Base-by-base conservation (phyloP, 2,113 vertebrate genomes). In the Dissostichus mawsoni region DNA sequence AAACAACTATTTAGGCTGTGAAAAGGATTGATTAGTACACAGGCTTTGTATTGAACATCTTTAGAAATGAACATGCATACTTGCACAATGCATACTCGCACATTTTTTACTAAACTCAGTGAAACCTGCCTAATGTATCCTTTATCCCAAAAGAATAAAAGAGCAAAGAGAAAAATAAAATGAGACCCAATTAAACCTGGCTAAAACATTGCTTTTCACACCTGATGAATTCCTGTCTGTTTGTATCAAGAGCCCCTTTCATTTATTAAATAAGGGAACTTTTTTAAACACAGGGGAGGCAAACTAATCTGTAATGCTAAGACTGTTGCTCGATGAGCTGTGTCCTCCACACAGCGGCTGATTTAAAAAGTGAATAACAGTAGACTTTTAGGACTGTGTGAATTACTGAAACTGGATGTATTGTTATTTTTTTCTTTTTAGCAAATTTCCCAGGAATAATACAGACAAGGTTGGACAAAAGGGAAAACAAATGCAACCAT, bases 141-240 rank as follows among this genome's bases (percentile, higher is more conserved):
- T 63, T 77, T 23, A 69, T 58, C 48, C 67, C 44, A 62, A 62
- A 48, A 47, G 8, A 65, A 33, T 56, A 8, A 45, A 12, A 69
- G 17, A 61, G 20, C 29, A 45, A 41, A 41, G 95, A 95, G 33
- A 95, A 95, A 96, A 95, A 96, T 94, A 97, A 96, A 96, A 94
- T 93, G 93, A 94, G 93, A 96, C 93, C 95, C 95, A 96, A 96
- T 97, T 97, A 97, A 95, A 95, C 94, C 93, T 94, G 95, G 92
- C 95, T 96, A 95, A 96, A 97, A 95, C 95, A 94, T 92, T 92
- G 94, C 94, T 95, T 96, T 95, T 95, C 95, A 95, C 95, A 96
- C 85, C 95, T 96, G 96, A 97, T 96, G 95, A 96, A 96, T 95
- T 95, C 90, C 82, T 81, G 69, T 94, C 95, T 93, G 94, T 95